phyloP scores from a whole-genome alignment of 2,113 vertebrate species.

The Pampusana beccarii region DNA sequence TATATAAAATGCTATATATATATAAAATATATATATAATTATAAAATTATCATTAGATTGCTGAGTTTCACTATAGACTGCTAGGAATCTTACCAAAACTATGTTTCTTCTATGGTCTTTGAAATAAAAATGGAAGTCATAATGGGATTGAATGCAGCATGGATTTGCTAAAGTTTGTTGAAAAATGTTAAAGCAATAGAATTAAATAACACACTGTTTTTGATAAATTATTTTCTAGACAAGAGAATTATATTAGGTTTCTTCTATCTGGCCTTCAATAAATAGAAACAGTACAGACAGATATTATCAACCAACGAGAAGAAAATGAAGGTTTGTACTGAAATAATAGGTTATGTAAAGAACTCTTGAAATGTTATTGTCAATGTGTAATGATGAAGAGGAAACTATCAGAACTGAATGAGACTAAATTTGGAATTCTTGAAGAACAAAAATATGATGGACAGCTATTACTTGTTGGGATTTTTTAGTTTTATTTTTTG shows the following conservation, averaged over 20 bases:
- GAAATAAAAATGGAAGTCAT: background rate
- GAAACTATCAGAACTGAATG: background rate
- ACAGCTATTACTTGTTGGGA: background rate
- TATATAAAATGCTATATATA: too few species aligned
- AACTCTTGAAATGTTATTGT: background rate
- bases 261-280: background rate
- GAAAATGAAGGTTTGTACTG: background rate
- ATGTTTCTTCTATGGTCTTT: background rate
- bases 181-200: background rate
- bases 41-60: background rate
- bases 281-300: background rate
- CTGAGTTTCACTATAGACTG: background rate
- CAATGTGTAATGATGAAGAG: background rate
- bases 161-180: background rate
- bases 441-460: background rate
- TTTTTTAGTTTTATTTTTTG: background rate
- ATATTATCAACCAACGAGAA: background rate
- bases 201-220: background rate
- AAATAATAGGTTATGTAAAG: background rate
- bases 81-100: background rate
- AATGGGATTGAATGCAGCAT: background rate
- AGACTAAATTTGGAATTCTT: background rate
- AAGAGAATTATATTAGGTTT: background rate
- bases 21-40: background rate
- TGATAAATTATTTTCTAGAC: background rate